Evolutionary conservation across 2,797 vertebrate genomes (phyloP), one percentile per base, ranked within the genome.

Genomic region (Chlorospingus semifuscus): DNA sequence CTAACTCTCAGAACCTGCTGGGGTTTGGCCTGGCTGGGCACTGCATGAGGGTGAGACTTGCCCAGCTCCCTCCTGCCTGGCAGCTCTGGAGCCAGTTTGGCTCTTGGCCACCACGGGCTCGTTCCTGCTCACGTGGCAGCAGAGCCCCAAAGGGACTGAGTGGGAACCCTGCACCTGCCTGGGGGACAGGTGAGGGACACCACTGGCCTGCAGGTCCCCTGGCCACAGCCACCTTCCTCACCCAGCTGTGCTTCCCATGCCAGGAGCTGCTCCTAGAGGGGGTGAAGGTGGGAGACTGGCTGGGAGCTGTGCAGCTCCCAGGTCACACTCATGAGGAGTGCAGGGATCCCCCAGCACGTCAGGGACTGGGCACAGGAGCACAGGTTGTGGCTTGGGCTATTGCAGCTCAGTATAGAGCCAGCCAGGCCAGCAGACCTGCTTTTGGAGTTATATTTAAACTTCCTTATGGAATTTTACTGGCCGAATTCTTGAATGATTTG

Each of bases 21-120:
- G 26, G 29, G 29, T 78, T 57, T 64, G 69, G 16, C 46, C 83
- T 22, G 55, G 39, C 59, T 63, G 65, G 26, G 64, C 27, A 60
- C 21, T 0, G 1, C 37, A 61, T 0, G 3, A 53, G 47, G n/a
- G 19, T 21, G 26, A 65, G 27, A 29, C 27, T 75, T 0, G 0
- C 47, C 70, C 69, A 69, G 36, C 59, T 84, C 59, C 21, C 70
- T 92, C 55, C 66, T 78, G 74, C 55, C 78, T n/a, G 30, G 52
- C 60, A 70, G 74, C 65, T 53, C 72, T 12, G 41, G n/a, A 88
- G 72, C 71, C 78, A 52, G 10, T 44, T 23, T 83, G 93, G 81
- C 81, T 74, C 46, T 41, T 1, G 2, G 85, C 78, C 75, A 46
- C 53, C 0, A 0, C 0, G 0, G 83, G 39, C 77, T 79, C 37